Evolutionary conservation across 2,797 vertebrate genomes (phyloP).

Genomic region (Columba guinea): DNA sequence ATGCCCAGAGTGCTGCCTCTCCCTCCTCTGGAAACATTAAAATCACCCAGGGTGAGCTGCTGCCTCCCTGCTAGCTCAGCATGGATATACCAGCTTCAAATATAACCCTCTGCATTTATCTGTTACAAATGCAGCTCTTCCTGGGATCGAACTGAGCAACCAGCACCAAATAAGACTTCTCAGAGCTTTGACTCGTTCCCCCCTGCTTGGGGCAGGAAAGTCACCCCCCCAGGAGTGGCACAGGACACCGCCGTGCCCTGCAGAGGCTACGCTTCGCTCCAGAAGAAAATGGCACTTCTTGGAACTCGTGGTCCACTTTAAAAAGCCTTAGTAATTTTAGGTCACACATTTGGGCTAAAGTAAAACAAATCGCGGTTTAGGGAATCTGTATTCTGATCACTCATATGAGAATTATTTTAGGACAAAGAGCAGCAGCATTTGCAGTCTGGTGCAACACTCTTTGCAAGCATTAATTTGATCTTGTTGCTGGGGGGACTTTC

Average conservation of each 20-base stretch:
- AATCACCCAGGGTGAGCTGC: not conserved
- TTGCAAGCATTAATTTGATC: not conserved
- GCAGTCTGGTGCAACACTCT: not conserved
- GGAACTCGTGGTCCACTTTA: not conserved
- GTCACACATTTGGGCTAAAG: not conserved
- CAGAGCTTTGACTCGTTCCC: not conserved
- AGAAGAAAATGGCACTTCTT: not conserved
- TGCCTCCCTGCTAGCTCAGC: not conserved
- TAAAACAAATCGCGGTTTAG: not conserved
- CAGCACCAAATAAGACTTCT: not conserved
- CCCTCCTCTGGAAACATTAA: not conserved
- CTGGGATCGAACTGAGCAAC: not conserved
- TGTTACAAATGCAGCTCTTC: not conserved
- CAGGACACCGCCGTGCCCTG: not conserved
- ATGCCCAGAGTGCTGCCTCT: not conserved
- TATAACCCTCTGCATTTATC: not conserved
- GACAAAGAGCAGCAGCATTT: not conserved
- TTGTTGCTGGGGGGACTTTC: not conserved
- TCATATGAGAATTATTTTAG: constrained; percentile 4
- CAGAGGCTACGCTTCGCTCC: not conserved
- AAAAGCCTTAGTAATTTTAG: not conserved
- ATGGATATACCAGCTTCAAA: not conserved
- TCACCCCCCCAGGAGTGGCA: not conserved
- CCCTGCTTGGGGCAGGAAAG: not conserved
- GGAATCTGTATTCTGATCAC: not conserved